phyloP scores from a whole-genome alignment of 2,113 vertebrate species.

The Ornithorhynchus anatinus region DNA sequence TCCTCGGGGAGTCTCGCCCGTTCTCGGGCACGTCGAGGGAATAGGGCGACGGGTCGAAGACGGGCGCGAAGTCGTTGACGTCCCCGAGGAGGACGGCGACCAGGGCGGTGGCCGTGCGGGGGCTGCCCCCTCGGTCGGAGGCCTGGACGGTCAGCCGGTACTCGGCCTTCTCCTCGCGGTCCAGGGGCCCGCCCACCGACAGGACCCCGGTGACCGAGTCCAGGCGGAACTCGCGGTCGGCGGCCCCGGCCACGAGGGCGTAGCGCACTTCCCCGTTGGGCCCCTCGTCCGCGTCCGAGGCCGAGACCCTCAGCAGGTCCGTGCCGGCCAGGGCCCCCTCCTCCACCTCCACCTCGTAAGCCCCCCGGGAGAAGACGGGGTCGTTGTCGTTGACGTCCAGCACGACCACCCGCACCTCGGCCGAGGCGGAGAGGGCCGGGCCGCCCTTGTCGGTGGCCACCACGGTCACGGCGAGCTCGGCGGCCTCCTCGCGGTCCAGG shows the following conservation, averaged over 20 bases:
- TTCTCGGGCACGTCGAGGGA: constrained; percentile 87
- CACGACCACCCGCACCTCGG: constrained; percentile 85
- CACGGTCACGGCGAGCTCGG: constrained; percentile 88
- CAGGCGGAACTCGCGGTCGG: constrained; percentile 82
- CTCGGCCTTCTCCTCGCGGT: constrained; percentile 78
- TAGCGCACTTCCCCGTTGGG: constrained; percentile 93
- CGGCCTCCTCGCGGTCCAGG: constrained; percentile 87
- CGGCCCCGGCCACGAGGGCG: constrained; percentile 75
- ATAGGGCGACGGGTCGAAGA: constrained; percentile 92
- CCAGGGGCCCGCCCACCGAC: constrained; percentile 87
- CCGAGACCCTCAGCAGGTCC: constrained; percentile 85
- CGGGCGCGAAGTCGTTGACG: constrained; percentile 87
- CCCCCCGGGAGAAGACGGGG: constrained; percentile 84
- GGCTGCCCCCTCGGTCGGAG: constrained; percentile 86
- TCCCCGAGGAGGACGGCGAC: constrained; percentile 86
- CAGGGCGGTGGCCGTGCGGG: constrained; percentile 76
- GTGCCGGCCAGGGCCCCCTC: constrained; percentile 88
- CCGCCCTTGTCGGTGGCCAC: constrained; percentile 94
- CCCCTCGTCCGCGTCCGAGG: constrained; percentile 87
- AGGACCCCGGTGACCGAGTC: constrained; percentile 91
- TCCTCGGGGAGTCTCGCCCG: constrained; percentile 76
- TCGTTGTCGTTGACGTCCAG: constrained; percentile 95
- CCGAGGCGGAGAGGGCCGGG: constrained; percentile 82
- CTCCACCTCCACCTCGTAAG: constrained; percentile 85
- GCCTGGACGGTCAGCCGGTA: constrained; percentile 88